Percentiles rank a stretch among this genome's conserved stretches.
Evolutionary conservation across 2,797 vertebrate genomes (phyloP).

Genomic region (Cichlasoma orientale): DNA sequence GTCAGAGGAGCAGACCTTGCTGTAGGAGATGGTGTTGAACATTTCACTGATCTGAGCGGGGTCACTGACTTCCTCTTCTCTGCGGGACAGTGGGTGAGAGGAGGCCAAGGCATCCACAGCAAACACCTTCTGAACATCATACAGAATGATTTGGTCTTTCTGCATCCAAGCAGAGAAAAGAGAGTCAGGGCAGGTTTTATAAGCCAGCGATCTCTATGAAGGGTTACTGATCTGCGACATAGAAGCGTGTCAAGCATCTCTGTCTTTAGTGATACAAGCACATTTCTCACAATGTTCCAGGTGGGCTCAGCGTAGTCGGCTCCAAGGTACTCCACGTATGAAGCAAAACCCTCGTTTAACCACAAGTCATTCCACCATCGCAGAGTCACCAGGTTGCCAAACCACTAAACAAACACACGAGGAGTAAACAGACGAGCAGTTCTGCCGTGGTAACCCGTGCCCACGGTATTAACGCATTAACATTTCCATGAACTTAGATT

Average conservation of each 20-base stretch:
- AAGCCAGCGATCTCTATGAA: background rate
- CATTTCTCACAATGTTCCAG: constrained; percentile 86
- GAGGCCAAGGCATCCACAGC: constrained; percentile 85
- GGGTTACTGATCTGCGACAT: background rate
- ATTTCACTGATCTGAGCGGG: constrained; percentile 89
- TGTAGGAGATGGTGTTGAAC: constrained; percentile 92
- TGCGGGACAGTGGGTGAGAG: constrained; percentile 89
- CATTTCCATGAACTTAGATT: constrained; percentile 1
- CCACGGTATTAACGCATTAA: background rate
- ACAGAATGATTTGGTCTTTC: constrained; percentile 88
- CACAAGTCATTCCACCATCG: constrained; percentile 96
- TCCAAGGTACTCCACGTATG: constrained; percentile 90
- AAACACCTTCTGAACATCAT: constrained; percentile 86
- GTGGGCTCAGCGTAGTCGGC: constrained; percentile 77
- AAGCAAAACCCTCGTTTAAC: constrained; percentile 96
- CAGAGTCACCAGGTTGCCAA: constrained; percentile 94
- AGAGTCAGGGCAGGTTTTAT: background rate
- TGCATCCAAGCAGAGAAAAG: constrained; percentile 58
- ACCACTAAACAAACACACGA: constrained; percentile 83
- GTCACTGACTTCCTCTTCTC: constrained; percentile 83
- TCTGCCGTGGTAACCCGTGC: background rate
- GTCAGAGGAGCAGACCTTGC: constrained; percentile 82
- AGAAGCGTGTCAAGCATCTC: too few relatives aligned
- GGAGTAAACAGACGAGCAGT: background rate
- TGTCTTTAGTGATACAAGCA: background rate